Conservation (phyloP, 2,888 invertebrate genomes). For the Hypomecis punctinalis region DNA sequence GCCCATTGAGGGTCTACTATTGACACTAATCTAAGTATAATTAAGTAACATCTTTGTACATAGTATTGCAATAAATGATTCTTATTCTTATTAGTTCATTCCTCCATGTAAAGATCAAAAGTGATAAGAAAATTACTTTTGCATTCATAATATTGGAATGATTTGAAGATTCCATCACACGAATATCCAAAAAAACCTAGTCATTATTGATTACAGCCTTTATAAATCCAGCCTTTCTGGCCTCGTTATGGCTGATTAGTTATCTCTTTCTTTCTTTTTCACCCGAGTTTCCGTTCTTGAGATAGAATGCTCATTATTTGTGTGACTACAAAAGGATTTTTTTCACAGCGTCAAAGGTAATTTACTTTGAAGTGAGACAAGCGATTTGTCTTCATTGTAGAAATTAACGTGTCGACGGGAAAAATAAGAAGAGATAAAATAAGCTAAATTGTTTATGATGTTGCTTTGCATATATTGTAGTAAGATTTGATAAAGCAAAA, state of each 20-base stretch:
- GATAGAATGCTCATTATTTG: conserved; percentile 29
- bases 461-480: no score
- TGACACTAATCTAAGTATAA: no score
- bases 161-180: background rate
- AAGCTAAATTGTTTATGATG: background rate
- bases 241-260: conserved; percentile 27
- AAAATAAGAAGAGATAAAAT: background rate
- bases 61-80: no score
- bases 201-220: conserved; percentile 11
- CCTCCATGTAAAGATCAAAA: no score
- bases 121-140: no score
- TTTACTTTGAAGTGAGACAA: conserved; percentile 29
- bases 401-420: conserved; percentile 2
- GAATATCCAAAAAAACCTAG: conserved; percentile 1
- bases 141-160: no score
- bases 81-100: no score
- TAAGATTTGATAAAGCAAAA: no score
- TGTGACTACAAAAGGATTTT: conserved; percentile 24
- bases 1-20: no score
- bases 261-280: conserved; percentile 13
- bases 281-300: conserved; percentile 18
- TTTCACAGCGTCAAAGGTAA: conserved; percentile 19
- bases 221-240: background rate
- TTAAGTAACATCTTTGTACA: no score
- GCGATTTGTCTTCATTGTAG: conserved; percentile 15